Evolutionary conservation across 2,888 invertebrate genomes (phyloP).

Genomic region (Ectemnius cavifrons): DNA sequence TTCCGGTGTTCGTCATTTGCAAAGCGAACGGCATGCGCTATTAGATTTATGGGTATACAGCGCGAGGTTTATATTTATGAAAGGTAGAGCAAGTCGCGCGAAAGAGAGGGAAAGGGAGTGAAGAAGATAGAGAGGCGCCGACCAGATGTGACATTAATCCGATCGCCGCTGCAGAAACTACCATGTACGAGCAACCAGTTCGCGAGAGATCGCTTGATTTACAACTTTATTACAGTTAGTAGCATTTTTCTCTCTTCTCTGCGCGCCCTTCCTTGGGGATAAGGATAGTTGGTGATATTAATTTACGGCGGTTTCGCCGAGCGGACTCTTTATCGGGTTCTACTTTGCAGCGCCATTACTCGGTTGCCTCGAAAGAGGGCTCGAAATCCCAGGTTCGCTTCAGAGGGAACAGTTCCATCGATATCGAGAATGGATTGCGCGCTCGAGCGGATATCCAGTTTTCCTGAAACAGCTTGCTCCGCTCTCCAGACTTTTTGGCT

Average conservation of each 20-base stretch:
- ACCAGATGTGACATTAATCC: conserved; percentile 51
- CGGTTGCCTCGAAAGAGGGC: too few species aligned
- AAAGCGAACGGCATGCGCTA: conserved; percentile 52
- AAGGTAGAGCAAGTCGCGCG: conserved; percentile 34
- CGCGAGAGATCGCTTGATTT: conserved; percentile 41
- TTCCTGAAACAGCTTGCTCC: conserved; percentile 33
- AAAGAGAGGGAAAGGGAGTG: neutral
- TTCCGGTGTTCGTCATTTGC: conserved; percentile 50
- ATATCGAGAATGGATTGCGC: conserved; percentile 24
- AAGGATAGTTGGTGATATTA: neutral
- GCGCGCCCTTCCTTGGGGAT: neutral
- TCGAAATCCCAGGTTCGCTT: too few species aligned
- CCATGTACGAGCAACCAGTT: conserved; percentile 35
- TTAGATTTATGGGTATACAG: conserved; percentile 56
- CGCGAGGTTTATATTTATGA: conserved; percentile 53
- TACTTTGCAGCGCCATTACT: too few species aligned
- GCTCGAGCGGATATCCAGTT: conserved; percentile 31
- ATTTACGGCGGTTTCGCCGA: too few species aligned
- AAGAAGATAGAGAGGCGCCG: neutral
- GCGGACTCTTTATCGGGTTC: too few species aligned
- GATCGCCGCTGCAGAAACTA: conserved; percentile 40
- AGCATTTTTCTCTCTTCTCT: conserved; percentile 8
- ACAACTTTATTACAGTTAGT: conserved; percentile 22
- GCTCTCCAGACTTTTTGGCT: conserved; percentile 22
- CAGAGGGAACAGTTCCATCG: conserved; percentile 22